Percentiles rank a stretch among this genome's conserved stretches.
Conservation (phyloP, 64 coral and sea anemone species). For the Montipora capricornis region DNA sequence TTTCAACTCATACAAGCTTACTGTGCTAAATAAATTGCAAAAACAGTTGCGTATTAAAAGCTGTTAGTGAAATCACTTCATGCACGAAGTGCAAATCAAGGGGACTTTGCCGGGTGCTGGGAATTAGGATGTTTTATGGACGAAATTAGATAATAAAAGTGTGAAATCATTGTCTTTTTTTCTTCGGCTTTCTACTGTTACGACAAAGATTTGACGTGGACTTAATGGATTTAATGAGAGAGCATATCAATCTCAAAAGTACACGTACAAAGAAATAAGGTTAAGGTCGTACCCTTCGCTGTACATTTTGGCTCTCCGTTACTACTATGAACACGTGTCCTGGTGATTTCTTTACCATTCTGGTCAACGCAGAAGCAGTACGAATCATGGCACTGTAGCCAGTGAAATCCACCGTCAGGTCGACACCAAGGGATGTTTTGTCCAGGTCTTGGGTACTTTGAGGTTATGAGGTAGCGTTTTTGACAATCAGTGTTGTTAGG, state of each 20-base stretch:
- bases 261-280: not conserved
- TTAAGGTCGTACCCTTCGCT: not conserved
- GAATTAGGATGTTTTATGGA: too few relatives aligned
- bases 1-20: too few relatives aligned
- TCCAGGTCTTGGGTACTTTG: conserved; percentile 50
- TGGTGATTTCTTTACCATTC: conserved; percentile 45
- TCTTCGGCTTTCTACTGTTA: too few relatives aligned
- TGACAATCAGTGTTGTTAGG: conserved; percentile 62
- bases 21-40: too few relatives aligned
- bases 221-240: too few relatives aligned
- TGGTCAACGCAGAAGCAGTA: conserved; percentile 84
- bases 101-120: too few relatives aligned
- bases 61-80: too few relatives aligned
- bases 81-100: too few relatives aligned
- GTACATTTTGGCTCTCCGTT: conserved; percentile 74
- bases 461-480: conserved; percentile 46
- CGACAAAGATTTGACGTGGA: too few relatives aligned
- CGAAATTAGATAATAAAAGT: too few relatives aligned
- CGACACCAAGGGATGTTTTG: conserved; percentile 75
- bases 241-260: not conserved
- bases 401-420: conserved; percentile 65
- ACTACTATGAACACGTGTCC: conserved; percentile 57
- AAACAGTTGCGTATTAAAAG: too few relatives aligned
- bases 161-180: too few relatives aligned
- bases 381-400: conserved; percentile 67